Evolutionary conservation across 2,797 vertebrate genomes (phyloP).

Genomic region (Babyrousa celebensis): DNA sequence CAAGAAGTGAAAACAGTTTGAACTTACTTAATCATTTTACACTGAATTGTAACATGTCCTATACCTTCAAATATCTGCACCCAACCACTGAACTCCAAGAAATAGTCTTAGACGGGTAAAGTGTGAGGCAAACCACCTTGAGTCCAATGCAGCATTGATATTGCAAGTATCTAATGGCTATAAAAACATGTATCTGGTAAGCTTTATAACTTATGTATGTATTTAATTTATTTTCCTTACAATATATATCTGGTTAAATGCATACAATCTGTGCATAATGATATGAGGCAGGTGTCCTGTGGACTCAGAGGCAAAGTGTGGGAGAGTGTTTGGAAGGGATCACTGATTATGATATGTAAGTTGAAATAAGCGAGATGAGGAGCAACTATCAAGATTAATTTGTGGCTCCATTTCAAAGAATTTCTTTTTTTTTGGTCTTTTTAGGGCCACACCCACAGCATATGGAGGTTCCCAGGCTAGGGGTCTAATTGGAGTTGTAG

Average conservation of each 20-base stretch:
- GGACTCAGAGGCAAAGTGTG: background rate
- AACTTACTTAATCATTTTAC: slow-evolving; percentile 30
- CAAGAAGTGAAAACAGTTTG: slow-evolving; percentile 1
- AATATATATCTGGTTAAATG: background rate
- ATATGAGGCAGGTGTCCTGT: background rate
- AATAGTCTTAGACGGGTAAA: background rate
- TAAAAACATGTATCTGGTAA: slow-evolving; percentile 27
- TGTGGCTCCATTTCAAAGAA: background rate
- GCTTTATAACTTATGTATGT: background rate
- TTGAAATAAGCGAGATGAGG: slow-evolving; percentile 1
- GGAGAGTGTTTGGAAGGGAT: background rate
- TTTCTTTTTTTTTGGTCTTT: no score
- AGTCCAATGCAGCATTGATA: background rate
- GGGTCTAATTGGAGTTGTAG: no score
- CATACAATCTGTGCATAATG: background rate
- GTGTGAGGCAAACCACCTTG: background rate
- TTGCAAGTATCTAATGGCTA: background rate
- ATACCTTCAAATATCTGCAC: background rate
- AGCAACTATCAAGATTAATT: slow-evolving; percentile 7
- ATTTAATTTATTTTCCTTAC: background rate
- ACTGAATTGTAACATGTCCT: background rate
- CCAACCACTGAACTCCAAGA: background rate
- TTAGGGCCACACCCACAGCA: no score
- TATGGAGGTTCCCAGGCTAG: no score
- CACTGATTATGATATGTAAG: background rate